A percentile compares a stretch with the other conserved stretches of the same genome.
Conservation (phyloP, 2,888 invertebrate genomes). For the Exocentrus adspersus region DNA sequence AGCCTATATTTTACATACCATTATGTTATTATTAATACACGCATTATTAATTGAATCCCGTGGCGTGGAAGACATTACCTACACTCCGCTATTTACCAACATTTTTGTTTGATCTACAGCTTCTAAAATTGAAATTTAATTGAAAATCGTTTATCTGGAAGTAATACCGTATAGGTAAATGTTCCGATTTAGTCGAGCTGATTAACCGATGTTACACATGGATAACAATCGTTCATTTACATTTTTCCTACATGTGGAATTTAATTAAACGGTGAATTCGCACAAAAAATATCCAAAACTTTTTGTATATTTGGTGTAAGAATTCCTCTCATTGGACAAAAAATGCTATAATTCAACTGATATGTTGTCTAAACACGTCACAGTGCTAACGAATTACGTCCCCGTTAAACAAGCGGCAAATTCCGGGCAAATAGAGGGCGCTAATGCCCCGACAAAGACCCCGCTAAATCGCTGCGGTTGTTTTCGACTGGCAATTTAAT, state of each 20-base stretch:
- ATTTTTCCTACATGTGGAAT: not conserved
- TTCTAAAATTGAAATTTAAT: conserved; percentile 19
- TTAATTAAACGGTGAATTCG: not conserved
- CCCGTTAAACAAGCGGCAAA: conserved; percentile 11
- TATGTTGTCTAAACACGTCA: not conserved
- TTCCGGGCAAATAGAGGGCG: conserved; percentile 11
- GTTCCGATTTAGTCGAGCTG: not conserved
- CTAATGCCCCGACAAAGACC: conserved; percentile 27
- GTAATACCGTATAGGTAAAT: conserved; percentile 1
- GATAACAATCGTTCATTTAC: not conserved
- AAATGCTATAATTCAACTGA: not conserved
- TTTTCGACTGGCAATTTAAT: conserved; percentile 54
- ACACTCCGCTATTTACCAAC: not conserved
- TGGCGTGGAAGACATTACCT: not conserved
- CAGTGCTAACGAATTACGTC: conserved; percentile 3
- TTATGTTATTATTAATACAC: conserved; percentile 1
- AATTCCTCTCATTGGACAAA: no score
- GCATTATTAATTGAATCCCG: not conserved
- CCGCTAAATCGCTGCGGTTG: conserved; percentile 41
- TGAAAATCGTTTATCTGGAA: not conserved
- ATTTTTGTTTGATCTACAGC: conserved; percentile 16
- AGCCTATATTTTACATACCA: not conserved
- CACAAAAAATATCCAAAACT: no score
- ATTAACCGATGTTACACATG: not conserved
- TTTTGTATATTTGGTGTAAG: no score